phyloP scores from a whole-genome alignment of 1,140 invertebrate species.

The Microvelia longipes region DNA sequence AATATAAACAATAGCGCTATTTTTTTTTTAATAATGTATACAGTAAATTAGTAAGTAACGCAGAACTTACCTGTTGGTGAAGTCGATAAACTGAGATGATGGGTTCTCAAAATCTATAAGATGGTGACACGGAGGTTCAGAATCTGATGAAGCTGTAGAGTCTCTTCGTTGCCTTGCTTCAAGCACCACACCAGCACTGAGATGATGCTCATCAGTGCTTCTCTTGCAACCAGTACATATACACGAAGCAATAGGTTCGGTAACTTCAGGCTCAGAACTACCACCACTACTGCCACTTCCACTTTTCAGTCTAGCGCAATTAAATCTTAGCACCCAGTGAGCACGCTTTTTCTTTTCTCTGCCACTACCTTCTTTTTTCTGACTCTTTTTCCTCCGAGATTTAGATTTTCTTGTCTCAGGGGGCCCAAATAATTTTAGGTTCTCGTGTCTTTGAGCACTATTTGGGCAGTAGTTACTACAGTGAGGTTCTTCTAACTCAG shows the following conservation, averaged over 20 bases:
- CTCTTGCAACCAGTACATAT: slow-evolving; percentile 44
- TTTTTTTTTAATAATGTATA: too few relatives aligned
- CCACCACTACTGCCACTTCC: slow-evolving; percentile 31
- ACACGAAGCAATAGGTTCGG: slow-evolving; percentile 32
- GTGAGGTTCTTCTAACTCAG: background rate
- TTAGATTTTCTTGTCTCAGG: slow-evolving; percentile 11
- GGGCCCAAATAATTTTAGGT: background rate
- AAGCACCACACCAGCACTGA: slow-evolving; percentile 36
- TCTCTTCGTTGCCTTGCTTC: slow-evolving; percentile 27
- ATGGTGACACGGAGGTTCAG: slow-evolving; percentile 16
- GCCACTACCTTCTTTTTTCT: slow-evolving; percentile 8
- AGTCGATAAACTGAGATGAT: slow-evolving; percentile 27
- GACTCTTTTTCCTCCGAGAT: slow-evolving; percentile 8
- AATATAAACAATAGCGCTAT: too few relatives aligned
- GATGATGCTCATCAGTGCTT: slow-evolving; percentile 36
- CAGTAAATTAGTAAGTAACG: too few relatives aligned
- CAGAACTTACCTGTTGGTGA: too few relatives aligned
- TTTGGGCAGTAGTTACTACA: background rate
- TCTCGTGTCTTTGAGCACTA: background rate
- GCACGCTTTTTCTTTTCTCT: slow-evolving; percentile 35
- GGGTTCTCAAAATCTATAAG: slow-evolving; percentile 15
- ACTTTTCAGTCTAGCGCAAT: slow-evolving; percentile 38
- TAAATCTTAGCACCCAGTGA: slow-evolving; percentile 45
- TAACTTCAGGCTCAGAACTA: slow-evolving; percentile 31
- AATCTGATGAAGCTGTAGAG: slow-evolving; percentile 18